phyloP scores from a whole-genome alignment of 2,113 vertebrate species.

The Sciurus niger region DNA sequence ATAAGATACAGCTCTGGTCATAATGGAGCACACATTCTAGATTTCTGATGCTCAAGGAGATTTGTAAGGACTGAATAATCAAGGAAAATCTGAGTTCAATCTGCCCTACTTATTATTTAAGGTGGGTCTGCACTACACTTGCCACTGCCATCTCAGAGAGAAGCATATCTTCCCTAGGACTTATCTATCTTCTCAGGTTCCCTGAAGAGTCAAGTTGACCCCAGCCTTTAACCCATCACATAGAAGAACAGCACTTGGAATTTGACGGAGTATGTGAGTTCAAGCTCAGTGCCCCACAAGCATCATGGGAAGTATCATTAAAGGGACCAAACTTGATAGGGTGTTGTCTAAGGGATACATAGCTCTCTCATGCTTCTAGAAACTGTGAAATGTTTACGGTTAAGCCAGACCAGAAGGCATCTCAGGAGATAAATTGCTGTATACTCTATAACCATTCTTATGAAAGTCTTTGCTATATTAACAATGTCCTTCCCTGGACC shows the following conservation, averaged over 20 bases:
- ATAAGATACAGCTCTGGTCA: background rate
- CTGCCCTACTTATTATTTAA: background rate
- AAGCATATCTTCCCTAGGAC: background rate
- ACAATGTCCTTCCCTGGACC: background rate
- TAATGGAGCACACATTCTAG: background rate
- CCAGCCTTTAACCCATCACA: background rate
- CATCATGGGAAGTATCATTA: background rate
- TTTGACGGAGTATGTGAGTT: background rate
- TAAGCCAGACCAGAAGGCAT: background rate
- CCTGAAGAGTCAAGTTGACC: background rate
- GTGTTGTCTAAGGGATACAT: background rate
- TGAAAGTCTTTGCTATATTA: background rate
- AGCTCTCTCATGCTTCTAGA: background rate
- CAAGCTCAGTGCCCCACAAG: background rate
- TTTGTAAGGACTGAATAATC: background rate
- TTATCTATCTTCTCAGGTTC: background rate
- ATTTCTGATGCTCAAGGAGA: background rate
- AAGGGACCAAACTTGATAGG: background rate
- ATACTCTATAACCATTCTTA: background rate
- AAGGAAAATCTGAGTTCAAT: background rate
- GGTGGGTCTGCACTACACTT: background rate
- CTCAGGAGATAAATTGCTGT: background rate
- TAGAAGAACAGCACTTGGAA: background rate
- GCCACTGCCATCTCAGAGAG: background rate
- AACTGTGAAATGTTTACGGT: background rate